These are phyloP conservation scores for Luehdorfia chinensis DNA, from an alignment of 1,140 invertebrate species.

Conservation along the genomic window DNA sequence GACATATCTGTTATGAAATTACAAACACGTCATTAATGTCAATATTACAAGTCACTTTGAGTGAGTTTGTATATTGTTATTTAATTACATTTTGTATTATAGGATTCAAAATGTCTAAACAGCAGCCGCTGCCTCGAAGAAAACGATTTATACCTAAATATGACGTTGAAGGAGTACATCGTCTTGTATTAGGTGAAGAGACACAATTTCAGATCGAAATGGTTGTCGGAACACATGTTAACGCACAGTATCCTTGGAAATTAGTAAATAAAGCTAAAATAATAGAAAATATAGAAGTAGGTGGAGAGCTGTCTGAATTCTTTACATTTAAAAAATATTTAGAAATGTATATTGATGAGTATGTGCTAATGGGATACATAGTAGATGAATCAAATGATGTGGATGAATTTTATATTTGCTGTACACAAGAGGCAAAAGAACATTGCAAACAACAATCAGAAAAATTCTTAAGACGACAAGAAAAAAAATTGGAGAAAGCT, in stretches of 20 bases:
- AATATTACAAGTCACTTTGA: too few relatives aligned
- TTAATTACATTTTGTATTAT: slow-evolving; percentile 28
- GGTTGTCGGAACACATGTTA: slow-evolving; percentile 78
- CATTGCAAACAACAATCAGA: slow-evolving; percentile 79
- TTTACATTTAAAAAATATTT: slow-evolving; percentile 75
- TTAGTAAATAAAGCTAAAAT: slow-evolving; percentile 80
- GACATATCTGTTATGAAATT: too few relatives aligned
- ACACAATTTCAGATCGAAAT: slow-evolving; percentile 74
- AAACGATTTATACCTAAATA: slow-evolving; percentile 68
- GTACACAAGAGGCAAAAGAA: slow-evolving; percentile 78
- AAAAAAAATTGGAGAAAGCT: slow-evolving; percentile 79
- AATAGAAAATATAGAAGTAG: slow-evolving; percentile 77
- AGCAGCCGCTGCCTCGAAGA: slow-evolving; percentile 44
- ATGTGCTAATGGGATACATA: slow-evolving; percentile 83
- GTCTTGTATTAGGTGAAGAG: slow-evolving; percentile 57
- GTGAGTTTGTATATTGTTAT: too few relatives aligned
- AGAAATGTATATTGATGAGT: slow-evolving; percentile 71
- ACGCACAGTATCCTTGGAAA: slow-evolving; percentile 85
- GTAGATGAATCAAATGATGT: slow-evolving; percentile 78
- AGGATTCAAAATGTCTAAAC: slow-evolving; percentile 33
- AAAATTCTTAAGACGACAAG: slow-evolving; percentile 70
- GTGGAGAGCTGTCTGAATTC: slow-evolving; percentile 78
- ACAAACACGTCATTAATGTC: too few relatives aligned
- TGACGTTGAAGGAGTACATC: slow-evolving; percentile 65
- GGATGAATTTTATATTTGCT: slow-evolving; percentile 84